Conservation (phyloP, 2,797 vertebrate genomes). For the Hafferia zeledoni region DNA sequence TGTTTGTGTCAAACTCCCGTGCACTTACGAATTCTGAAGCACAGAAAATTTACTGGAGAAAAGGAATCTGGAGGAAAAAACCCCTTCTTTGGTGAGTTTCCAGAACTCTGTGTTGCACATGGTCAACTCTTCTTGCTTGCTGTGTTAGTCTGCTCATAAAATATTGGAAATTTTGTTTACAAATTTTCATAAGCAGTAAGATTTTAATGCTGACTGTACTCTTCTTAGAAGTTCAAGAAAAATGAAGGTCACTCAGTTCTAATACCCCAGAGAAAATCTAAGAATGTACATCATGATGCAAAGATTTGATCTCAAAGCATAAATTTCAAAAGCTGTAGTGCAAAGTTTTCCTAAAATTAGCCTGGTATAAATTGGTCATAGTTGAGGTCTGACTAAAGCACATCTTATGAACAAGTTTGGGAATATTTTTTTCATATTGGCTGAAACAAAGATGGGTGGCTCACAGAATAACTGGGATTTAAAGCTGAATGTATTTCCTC, state of each 20-base stretch:
- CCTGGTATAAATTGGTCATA: not conserved
- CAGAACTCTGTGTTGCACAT: not conserved
- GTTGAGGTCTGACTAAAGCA: not conserved
- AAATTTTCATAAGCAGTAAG: not conserved
- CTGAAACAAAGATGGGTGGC: not conserved
- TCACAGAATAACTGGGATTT: not conserved
- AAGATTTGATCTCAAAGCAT: not conserved
- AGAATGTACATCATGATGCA: not conserved
- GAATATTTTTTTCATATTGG: not conserved
- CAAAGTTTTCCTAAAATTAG: not conserved
- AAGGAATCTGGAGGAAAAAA: not conserved
- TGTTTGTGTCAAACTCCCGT: not conserved
- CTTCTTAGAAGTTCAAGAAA: not conserved
- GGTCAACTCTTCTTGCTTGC: not conserved
- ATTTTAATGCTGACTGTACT: not conserved
- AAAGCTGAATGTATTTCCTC: not conserved
- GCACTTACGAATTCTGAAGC: not conserved
- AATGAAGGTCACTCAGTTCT: not conserved
- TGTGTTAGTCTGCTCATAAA: not conserved
- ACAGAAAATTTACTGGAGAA: not conserved
- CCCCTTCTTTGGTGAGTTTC: not conserved
- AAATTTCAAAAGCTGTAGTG: not conserved
- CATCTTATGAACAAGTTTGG: not conserved
- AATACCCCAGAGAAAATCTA: not conserved
- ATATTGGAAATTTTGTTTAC: not conserved